Evolutionary conservation across 2,888 invertebrate genomes (phyloP).

Genomic region (Ormia ochracea): DNA sequence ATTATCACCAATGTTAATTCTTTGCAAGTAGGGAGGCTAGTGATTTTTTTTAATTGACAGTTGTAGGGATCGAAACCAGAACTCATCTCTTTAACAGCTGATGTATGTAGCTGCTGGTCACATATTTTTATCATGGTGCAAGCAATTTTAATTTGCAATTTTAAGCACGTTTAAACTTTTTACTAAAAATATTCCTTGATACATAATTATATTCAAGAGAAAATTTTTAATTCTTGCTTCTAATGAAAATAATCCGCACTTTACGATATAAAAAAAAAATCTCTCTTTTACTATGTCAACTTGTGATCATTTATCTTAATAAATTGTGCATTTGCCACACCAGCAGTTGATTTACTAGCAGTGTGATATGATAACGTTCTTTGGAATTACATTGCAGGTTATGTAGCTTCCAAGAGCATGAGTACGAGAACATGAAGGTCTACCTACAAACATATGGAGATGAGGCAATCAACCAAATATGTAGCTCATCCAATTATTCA

Average conservation of each 20-base stretch:
- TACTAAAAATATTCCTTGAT: slow-evolving; percentile 3
- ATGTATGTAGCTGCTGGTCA: no score
- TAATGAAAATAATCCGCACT: not conserved
- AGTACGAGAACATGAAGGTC: not conserved
- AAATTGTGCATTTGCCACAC: slow-evolving; percentile 60
- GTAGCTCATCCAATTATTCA: not conserved
- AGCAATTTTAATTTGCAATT: no score
- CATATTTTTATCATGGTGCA: no score
- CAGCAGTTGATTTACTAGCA: slow-evolving; percentile 17
- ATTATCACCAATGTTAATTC: no score
- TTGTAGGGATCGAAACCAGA: no score
- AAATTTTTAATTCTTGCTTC: not conserved
- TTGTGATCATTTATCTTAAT: slow-evolving; percentile 61
- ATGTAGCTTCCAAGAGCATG: not conserved
- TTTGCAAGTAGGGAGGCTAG: no score
- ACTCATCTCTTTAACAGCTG: no score
- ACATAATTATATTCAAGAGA: slow-evolving; percentile 12
- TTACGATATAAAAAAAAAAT: not conserved
- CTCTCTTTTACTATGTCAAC: slow-evolving; percentile 19
- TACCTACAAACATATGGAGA: not conserved
- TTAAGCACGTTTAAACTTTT: no score
- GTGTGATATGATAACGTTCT: slow-evolving; percentile 35
- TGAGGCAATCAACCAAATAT: not conserved
- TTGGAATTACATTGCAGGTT: not conserved
- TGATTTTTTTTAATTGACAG: no score